These are phyloP conservation scores for Thyatira batis DNA, from an alignment of 2,888 invertebrate species.

Conservation along the genomic window DNA sequence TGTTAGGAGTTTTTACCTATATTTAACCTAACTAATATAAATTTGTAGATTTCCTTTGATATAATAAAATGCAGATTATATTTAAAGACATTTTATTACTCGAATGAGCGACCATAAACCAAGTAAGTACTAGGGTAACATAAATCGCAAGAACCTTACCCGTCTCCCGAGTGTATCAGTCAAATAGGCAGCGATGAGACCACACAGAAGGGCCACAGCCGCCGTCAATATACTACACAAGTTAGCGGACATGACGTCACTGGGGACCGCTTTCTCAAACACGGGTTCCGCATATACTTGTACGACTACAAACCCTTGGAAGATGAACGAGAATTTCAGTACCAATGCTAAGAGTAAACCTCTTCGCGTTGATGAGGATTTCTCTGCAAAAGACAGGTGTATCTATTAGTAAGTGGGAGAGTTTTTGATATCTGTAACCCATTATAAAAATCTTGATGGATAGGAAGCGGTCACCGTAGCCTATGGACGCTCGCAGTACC, in stretches of 20 bases:
- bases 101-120: not conserved
- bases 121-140: conserved; percentile 22
- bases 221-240: conserved; percentile 53
- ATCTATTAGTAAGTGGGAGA: not conserved
- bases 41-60: no score
- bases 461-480: no score
- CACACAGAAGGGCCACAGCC: conserved; percentile 38
- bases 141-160: conserved; percentile 38
- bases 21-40: no score
- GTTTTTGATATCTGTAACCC: no score
- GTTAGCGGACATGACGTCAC: conserved; percentile 42
- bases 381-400: conserved; percentile 38
- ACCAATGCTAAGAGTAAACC: conserved; percentile 42
- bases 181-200: conserved; percentile 52
- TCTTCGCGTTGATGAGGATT: conserved; percentile 52
- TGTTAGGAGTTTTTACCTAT: no score
- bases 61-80: no score
- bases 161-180: conserved; percentile 56
- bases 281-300: conserved; percentile 65
- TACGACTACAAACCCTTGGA: conserved; percentile 61
- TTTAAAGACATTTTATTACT: not conserved
- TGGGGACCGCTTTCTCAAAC: conserved; percentile 55
- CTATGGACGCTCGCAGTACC: no score
- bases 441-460: no score
- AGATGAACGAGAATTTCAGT: conserved; percentile 47